Evolutionary conservation across 2,888 invertebrate genomes (phyloP).

Genomic region (Eupithecia inturbata): DNA sequence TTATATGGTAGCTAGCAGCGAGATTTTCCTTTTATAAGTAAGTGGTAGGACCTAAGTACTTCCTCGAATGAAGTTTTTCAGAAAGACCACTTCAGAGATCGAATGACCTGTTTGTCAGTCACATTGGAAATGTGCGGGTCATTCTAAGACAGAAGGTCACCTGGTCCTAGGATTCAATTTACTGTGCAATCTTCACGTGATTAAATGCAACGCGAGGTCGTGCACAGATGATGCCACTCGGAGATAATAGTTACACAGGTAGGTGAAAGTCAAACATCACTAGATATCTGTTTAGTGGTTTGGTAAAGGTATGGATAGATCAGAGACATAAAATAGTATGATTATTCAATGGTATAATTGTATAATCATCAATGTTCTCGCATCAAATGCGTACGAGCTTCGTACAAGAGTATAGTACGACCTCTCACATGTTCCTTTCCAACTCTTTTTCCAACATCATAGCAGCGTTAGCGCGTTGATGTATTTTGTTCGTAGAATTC

Average conservation of each 20-base stretch:
- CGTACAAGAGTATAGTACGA: not conserved
- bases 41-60: no score
- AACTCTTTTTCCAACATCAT: not conserved
- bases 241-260: conserved; percentile 20
- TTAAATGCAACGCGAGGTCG: conserved; percentile 37
- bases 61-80: no score
- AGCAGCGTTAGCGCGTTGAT: conserved; percentile 16
- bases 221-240: conserved; percentile 28
- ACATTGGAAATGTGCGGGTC: not conserved
- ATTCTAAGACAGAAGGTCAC: conserved; percentile 5
- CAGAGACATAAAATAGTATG: conserved; percentile 1
- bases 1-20: no score
- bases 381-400: not conserved
- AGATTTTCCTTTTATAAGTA: no score
- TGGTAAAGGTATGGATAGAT: conserved; percentile 10
- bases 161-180: conserved; percentile 6
- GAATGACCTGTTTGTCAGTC: no score
- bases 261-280: conserved; percentile 36
- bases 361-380: not conserved
- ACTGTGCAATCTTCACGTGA: conserved; percentile 25
- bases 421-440: not conserved
- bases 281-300: conserved; percentile 25
- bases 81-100: no score
- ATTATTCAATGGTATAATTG: not conserved
- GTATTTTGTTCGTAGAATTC: conserved; percentile 16